Percentiles rank a stretch among this genome's conserved stretches.
These are phyloP conservation scores for Tetramorium alpestre DNA, from an alignment of 1,140 invertebrate genomes.

Conservation along the genomic window DNA sequence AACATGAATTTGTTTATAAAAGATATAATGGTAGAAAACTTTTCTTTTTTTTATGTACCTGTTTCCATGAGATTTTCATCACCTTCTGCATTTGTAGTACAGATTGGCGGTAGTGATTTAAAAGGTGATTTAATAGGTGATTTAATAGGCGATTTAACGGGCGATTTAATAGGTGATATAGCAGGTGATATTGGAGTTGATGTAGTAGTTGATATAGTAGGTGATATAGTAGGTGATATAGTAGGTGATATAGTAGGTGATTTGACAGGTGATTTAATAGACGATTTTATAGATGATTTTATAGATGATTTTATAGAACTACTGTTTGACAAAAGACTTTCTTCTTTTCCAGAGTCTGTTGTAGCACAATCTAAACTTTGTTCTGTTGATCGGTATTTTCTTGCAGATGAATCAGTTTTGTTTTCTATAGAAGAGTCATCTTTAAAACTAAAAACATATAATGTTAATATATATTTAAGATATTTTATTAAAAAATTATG, in stretches of 20 bases:
- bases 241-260: constrained; percentile 88
- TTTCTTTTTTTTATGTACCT: constrained; percentile 65
- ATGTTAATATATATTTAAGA: not conserved
- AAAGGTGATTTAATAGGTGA: not conserved
- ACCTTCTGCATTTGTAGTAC: constrained; percentile 85
- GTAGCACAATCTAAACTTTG: constrained; percentile 86
- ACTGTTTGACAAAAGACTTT: constrained; percentile 85
- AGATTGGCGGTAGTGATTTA: constrained; percentile 66
- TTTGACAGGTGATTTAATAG: constrained; percentile 79
- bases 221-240: not conserved
- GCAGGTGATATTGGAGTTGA: constrained; percentile 88
- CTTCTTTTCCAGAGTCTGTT: constrained; percentile 79
- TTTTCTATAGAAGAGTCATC: constrained; percentile 80
- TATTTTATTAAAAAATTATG: constrained; percentile 33
- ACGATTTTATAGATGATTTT: not conserved
- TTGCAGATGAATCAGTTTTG: constrained; percentile 82
- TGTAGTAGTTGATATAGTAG: constrained; percentile 79
- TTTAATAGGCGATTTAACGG: constrained; percentile 87
- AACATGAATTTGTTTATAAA: constrained; percentile 10
- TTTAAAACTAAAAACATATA: constrained; percentile 69
- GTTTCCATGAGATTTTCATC: constrained; percentile 87
- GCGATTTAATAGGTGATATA: constrained; percentile 66
- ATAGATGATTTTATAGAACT: constrained; percentile 87
- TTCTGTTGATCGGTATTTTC: constrained; percentile 89
- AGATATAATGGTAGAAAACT: not conserved